Evolutionary conservation across 2,797 vertebrate species (phyloP).

Genomic region (Lagorchestes hirsutus): DNA sequence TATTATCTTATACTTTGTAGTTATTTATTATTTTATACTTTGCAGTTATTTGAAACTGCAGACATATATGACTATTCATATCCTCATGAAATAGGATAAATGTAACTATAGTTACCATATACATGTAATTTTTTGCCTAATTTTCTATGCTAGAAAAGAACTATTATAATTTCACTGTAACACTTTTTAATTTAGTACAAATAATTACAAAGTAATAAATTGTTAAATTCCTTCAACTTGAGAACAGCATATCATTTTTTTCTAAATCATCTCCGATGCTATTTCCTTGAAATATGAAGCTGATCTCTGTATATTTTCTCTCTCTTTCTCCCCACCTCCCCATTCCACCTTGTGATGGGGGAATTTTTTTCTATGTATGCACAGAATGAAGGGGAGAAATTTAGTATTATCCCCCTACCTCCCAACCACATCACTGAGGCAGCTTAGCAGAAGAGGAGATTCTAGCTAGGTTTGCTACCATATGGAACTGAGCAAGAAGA

Average conservation of each 20-base stretch:
- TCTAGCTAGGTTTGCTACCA: not conserved
- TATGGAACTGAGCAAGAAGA: not conserved
- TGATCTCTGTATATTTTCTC: not conserved
- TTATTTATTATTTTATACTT: constrained; percentile 68
- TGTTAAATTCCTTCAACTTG: not conserved
- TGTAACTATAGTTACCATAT: constrained; percentile 57
- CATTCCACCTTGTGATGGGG: not conserved
- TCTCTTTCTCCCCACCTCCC: too few relatives aligned
- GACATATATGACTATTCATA: constrained; percentile 54
- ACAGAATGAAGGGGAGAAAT: not conserved
- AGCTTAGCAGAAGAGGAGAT: not conserved
- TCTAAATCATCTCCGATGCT: not conserved
- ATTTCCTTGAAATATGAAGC: not conserved
- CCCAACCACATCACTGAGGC: not conserved
- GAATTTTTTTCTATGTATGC: not conserved
- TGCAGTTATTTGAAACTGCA: constrained; percentile 69
- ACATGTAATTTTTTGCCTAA: constrained; percentile 36
- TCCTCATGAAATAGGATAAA: constrained; percentile 68
- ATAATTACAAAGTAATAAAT: constrained; percentile 23
- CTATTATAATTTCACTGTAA: constrained; percentile 27
- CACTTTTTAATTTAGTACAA: not conserved
- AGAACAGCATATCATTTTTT: not conserved
- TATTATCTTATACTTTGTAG: constrained; percentile 70
- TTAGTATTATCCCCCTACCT: not conserved
- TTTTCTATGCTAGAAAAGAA: constrained; percentile 50